Evolutionary conservation across 2,797 vertebrate species (phyloP).

Genomic region (Nothura maculosa): DNA sequence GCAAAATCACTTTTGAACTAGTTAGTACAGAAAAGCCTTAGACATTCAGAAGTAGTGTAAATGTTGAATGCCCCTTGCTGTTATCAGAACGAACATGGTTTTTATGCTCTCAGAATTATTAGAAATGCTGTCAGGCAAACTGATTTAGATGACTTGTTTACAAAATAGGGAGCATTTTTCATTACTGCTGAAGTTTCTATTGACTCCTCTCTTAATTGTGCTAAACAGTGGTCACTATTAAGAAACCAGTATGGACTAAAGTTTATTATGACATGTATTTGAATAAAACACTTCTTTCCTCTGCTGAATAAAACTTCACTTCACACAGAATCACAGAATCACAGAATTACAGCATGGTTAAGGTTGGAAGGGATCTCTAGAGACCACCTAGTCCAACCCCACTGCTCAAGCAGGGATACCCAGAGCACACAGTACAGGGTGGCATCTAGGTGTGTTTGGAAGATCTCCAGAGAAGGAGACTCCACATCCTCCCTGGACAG

Average conservation of each 20-base stretch:
- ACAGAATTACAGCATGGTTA: too few relatives aligned
- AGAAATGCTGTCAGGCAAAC: constrained; percentile 1
- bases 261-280: constrained; percentile 22
- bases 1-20: constrained; percentile 37
- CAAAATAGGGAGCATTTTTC: not conserved
- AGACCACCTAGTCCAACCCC: too few relatives aligned
- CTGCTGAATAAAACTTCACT: not conserved
- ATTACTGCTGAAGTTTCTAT: not conserved
- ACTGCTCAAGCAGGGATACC: too few relatives aligned
- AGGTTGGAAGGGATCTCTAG: too few relatives aligned
- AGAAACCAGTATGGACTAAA: not conserved
- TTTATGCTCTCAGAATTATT: constrained; percentile 13
- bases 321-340: too few relatives aligned
- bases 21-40: not conserved
- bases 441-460: too few relatives aligned
- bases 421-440: too few relatives aligned
- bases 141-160: constrained; percentile 24
- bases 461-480: too few relatives aligned
- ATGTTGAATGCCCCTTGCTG: not conserved
- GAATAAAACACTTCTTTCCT: not conserved
- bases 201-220: constrained; percentile 26
- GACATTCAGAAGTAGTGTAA: not conserved
- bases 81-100: not conserved
- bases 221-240: not conserved
- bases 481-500: too few relatives aligned